Base-by-base conservation (phyloP, 2,888 invertebrate species). In the Rhingia rostrata region DNA sequence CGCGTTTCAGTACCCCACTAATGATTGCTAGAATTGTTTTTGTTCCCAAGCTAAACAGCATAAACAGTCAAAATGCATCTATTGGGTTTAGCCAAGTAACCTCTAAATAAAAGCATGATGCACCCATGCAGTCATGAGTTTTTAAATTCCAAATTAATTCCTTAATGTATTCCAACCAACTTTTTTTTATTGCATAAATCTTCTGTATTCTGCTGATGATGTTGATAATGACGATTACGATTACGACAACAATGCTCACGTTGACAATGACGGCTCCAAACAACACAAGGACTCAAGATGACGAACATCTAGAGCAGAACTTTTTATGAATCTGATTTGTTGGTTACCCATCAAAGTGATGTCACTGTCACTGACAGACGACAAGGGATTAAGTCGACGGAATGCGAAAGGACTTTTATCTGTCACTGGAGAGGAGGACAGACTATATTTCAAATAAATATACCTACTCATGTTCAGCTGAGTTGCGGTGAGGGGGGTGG, bases 321-420 rank as follows among this genome's bases (percentile, higher is more conserved):
- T 53, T 79, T 73, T 84, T 22, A 22, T 47, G 60, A 35, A 79
- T 74, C 69, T 84, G 83, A 79, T 84, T 84, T 70, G 83, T 69
- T 83, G 67, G 87, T 83, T 83, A 77, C 88, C 88, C 90, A 90
- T 90, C 90, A 90, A 91, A 90, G 91, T 90, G 89, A 90, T 91
- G 91, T 90, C 90, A 91, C 89, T 90, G 90, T 88, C 87, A 89
- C 89, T 89, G 89, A 88, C 91, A 90, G 86, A 90, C 83, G 90
- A 90, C 91, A 90, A 89, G 89, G 90, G 91, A 91, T 90, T 90
- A 90, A 88, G 69, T 41, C 33, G 66, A 66, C 39, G 56, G 56
- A 35, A 53, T 88, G 86, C 88, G 88, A 87, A 87, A 88, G 86
- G 87, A 87, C 88, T 88, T 87, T 88, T 87, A 88, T 87, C 86